A percentile compares a stretch with the other conserved stretches of the same genome.
Conservation (phyloP, 2,797 vertebrate species). For the Falco concolor region DNA sequence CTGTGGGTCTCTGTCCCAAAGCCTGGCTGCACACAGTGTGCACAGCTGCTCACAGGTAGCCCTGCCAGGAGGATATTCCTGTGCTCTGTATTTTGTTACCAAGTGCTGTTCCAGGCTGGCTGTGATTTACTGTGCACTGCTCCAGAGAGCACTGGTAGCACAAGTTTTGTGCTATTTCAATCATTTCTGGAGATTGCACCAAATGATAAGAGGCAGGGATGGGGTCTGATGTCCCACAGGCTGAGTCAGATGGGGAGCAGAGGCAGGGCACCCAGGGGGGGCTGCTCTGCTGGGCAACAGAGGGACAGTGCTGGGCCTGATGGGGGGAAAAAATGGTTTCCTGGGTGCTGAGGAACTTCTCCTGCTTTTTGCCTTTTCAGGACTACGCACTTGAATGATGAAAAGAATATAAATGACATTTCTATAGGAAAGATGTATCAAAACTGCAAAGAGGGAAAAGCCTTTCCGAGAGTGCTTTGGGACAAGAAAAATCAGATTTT, state of each 20-base stretch:
- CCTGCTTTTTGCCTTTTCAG: background rate
- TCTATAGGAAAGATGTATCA: background rate
- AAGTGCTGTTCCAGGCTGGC: background rate
- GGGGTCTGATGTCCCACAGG: background rate
- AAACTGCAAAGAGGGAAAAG: background rate
- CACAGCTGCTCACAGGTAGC: background rate
- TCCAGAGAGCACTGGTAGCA: background rate
- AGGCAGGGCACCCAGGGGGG: too few species aligned
- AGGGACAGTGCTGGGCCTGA: background rate
- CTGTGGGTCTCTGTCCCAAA: rapidly evolving
- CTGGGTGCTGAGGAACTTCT: background rate
- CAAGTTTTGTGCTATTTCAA: background rate
- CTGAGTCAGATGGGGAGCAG: background rate
- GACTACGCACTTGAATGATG: background rate
- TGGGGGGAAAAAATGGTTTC: rapidly evolving
- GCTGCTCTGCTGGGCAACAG: rapidly evolving
- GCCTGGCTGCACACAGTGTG: background rate
- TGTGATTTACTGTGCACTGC: background rate
- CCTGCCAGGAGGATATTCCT: background rate
- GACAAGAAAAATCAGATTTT: background rate
- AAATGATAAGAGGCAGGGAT: background rate
- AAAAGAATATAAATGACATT: background rate
- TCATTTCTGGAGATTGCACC: background rate
- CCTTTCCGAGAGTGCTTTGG: background rate
- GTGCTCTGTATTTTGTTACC: background rate